Conservation (phyloP, 1,140 invertebrate genomes). For the Choristoneura fumiferana region DNA sequence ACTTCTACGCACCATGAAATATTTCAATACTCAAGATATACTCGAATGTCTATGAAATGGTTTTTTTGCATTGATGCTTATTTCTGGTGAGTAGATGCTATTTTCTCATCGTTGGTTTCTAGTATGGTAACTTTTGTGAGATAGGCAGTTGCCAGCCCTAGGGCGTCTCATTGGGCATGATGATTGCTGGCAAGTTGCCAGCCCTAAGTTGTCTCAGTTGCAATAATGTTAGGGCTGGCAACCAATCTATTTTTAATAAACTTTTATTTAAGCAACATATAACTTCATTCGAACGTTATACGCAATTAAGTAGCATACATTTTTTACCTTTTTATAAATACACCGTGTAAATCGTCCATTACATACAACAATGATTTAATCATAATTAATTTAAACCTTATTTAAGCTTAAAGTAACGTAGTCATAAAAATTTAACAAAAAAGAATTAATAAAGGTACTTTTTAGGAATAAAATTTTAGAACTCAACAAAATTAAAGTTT, state of each 20-base stretch:
- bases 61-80: background rate
- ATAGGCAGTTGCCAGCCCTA: slow-evolving; percentile 47
- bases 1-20: slow-evolving; percentile 39
- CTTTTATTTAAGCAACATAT: slow-evolving; percentile 51
- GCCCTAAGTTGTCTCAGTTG: background rate
- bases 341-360: slow-evolving; percentile 56
- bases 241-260: slow-evolving; percentile 36
- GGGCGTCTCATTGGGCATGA: background rate
- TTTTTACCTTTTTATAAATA: slow-evolving; percentile 43
- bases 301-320: slow-evolving; percentile 49
- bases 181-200: too few relatives aligned
- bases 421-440: slow-evolving; percentile 47
- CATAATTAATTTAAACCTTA: slow-evolving; percentile 42
- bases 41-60: slow-evolving; percentile 1
- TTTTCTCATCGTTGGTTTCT: slow-evolving; percentile 51
- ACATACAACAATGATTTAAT: slow-evolving; percentile 49
- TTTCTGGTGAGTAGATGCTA: slow-evolving; percentile 29
- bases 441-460: slow-evolving; percentile 56
- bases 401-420: slow-evolving; percentile 44
- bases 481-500: slow-evolving; percentile 59
- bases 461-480: slow-evolving; percentile 72
- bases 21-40: slow-evolving; percentile 2
- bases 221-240: slow-evolving; percentile 35
- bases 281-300: slow-evolving; percentile 43
- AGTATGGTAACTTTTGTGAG: slow-evolving; percentile 72